Evolutionary conservation across 2,797 vertebrate genomes (phyloP), one percentile per base, ranked within the genome.

Genomic region (Gadopsis bispinosus): DNA sequence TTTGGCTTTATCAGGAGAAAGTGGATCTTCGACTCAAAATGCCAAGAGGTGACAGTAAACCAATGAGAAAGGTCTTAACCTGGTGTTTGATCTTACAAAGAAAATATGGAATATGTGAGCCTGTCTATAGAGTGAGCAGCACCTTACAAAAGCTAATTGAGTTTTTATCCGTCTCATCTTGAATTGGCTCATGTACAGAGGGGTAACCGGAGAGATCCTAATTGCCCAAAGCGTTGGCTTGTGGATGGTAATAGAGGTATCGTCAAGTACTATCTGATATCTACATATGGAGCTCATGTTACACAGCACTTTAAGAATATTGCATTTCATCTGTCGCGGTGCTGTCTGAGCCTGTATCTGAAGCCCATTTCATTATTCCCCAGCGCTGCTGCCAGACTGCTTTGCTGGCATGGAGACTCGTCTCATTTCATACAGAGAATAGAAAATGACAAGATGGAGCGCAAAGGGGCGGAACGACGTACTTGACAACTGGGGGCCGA

Each of bases 261-360:
- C 86, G 75, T 87, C 77, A 84, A 90, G 83, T 80, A 75, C 92
- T 92, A 95, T 95, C 93, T 94, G 93, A 93, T 95, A 91, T 83
- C 92, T 93, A 81, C 87, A 89, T 91, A 91, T 90, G 88, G 85
- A 88, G 87, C 93, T 95, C 93, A 79, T 81, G 91, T 95, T 95
- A 92, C 92, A 63, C 80, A 79, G 89, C 87, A 93, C 93, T 94
- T 94, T 87, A 90, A 80, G 88, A 95, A 92, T 93, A 93, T 94
- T 92, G 88, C 91, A 85, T 95, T 94, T 93, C 93, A 91, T 93
- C 89, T 90, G 88, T 84, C 67, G 53, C 82, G 65, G 74, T 78
- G 75, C 79, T 88, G 91, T 91, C 85, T 89, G 72, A 77, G 82
- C 80, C 72, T 74, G 70, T 75, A 71, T 84, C 82, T 86, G 86